A percentile compares a stretch with the other conserved stretches of the same genome.
phyloP scores from a whole-genome alignment of 1,140 invertebrate genomes.

The Megathymus violae region DNA sequence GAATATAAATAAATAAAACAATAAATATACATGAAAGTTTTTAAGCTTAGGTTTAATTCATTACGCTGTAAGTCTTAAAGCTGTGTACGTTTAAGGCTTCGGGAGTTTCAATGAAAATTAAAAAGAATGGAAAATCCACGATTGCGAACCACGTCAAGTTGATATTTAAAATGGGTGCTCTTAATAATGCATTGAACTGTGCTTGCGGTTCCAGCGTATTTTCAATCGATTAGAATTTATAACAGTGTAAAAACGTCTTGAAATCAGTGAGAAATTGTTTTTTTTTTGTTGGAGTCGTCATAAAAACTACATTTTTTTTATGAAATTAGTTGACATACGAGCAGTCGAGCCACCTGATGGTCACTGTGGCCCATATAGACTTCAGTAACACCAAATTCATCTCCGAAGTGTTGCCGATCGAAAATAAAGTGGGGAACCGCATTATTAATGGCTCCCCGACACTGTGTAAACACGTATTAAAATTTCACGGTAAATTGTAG shows the following conservation, averaged over 20 bases:
- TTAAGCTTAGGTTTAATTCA: not conserved
- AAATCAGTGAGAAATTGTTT: too few relatives aligned
- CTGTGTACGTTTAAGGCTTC: not conserved
- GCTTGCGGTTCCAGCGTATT: not conserved
- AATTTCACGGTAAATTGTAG: too few relatives aligned
- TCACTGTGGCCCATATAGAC: too few relatives aligned
- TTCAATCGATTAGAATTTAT: constrained; percentile 1
- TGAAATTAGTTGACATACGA: too few relatives aligned
- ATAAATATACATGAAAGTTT: not conserved
- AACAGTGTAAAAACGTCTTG: not conserved
- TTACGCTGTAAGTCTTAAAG: not conserved
- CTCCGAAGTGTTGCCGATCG: too few relatives aligned
- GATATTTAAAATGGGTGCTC: constrained; percentile 14
- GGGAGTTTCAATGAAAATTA: not conserved
- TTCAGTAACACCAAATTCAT: too few relatives aligned
- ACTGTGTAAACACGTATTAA: too few relatives aligned
- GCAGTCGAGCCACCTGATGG: too few relatives aligned
- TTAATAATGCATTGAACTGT: constrained; percentile 14
- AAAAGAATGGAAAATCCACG: not conserved
- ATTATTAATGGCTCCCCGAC: too few relatives aligned
- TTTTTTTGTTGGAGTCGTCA: too few relatives aligned
- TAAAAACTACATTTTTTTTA: too few relatives aligned
- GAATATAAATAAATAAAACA: not conserved
- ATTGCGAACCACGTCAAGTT: not conserved
- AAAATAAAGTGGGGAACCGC: too few relatives aligned